A percentile compares a stretch with the other conserved stretches of the same genome.
Conservation (phyloP, 2,888 invertebrate genomes). For the Zaprionus lineosus region DNA sequence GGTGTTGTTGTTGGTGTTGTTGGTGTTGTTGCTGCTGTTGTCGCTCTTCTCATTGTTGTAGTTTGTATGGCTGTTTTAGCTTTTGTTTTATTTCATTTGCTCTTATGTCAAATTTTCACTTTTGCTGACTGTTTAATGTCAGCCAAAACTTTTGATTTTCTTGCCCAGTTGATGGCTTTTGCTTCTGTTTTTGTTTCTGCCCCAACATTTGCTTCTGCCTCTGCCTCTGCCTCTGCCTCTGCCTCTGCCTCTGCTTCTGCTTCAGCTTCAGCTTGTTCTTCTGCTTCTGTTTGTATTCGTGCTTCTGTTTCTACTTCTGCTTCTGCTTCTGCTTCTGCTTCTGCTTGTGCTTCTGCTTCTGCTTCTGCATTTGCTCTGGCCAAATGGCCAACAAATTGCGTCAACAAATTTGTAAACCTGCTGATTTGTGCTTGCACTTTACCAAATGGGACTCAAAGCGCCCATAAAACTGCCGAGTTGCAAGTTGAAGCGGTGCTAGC, state of each 20-base stretch:
- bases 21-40: constrained; percentile 18
- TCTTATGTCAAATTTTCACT: constrained; percentile 73
- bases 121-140: constrained; percentile 74
- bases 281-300: not conserved
- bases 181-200: not conserved
- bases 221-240: not conserved
- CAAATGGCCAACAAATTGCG: constrained; percentile 51
- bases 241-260: not conserved
- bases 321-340: not conserved
- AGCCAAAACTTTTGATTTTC: constrained; percentile 48
- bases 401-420: constrained; percentile 58
- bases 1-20: constrained; percentile 10
- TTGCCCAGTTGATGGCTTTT: constrained; percentile 26
- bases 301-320: not conserved
- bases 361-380: constrained; percentile 10
- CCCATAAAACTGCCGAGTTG: constrained; percentile 43
- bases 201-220: not conserved
- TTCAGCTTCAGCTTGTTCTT: not conserved
- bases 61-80: constrained; percentile 34
- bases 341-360: not conserved
- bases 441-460: constrained; percentile 50
- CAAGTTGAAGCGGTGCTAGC: too few relatives aligned
- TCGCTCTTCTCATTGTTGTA: constrained; percentile 24
- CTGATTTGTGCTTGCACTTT: constrained; percentile 55
- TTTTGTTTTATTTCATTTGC: constrained; percentile 65